Percentiles rank a stretch among this genome's conserved stretches.
Conservation (phyloP, 2,888 invertebrate species). For the Nowickia ferox region DNA sequence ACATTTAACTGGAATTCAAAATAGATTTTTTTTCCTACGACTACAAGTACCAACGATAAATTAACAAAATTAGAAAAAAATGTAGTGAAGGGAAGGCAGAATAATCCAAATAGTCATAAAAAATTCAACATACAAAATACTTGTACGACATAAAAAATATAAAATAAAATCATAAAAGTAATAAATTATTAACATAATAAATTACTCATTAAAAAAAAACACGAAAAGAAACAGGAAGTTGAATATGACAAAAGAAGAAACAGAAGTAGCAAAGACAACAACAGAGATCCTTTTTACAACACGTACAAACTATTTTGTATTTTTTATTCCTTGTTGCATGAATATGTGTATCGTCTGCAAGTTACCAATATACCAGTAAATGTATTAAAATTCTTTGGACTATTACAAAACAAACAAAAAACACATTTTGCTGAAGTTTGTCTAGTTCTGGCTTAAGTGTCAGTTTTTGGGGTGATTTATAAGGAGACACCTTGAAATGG, state of each 20-base stretch:
- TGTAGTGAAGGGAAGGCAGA: not conserved
- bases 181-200: constrained; percentile 70
- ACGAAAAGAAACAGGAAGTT: constrained; percentile 40
- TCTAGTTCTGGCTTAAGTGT: not conserved
- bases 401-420: not conserved
- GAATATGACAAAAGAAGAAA: constrained; percentile 14
- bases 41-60: constrained; percentile 35
- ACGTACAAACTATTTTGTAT: constrained; percentile 21
- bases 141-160: constrained; percentile 25
- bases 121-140: constrained; percentile 43
- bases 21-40: constrained; percentile 12
- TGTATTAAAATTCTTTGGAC: constrained; percentile 37
- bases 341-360: not conserved
- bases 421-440: constrained; percentile 9
- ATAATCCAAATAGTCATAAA: constrained; percentile 49
- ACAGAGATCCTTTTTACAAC: constrained; percentile 49
- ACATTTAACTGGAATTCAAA: constrained; percentile 43
- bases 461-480: constrained; percentile 52
- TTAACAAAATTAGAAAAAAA: constrained; percentile 17
- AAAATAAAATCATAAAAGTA: constrained; percentile 64
- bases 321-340: not conserved
- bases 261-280: not conserved
- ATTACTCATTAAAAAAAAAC: constrained; percentile 60
- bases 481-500: constrained; percentile 35
- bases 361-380: constrained; percentile 9